phyloP scores from a whole-genome alignment of 2,888 invertebrate genomes.

The Gymnosoma rotundatum region DNA sequence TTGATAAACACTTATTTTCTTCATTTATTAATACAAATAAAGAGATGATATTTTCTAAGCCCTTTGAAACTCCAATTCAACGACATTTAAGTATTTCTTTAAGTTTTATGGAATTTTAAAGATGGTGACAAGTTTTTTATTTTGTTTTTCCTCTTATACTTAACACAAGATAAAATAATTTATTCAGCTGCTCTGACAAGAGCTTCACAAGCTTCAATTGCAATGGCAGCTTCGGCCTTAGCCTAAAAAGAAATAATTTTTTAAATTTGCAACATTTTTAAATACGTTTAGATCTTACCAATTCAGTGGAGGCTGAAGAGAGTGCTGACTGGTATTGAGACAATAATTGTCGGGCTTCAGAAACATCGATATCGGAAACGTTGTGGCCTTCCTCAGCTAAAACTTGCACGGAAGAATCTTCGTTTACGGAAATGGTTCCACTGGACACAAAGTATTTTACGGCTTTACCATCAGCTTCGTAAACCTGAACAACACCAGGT shows the following conservation, averaged over 20 bases:
- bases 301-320: slow-evolving; percentile 90
- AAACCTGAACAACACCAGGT: slow-evolving; percentile 96
- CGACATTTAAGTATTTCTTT: not conserved
- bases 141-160: slow-evolving; percentile 30
- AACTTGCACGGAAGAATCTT: slow-evolving; percentile 97
- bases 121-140: not conserved
- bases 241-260: slow-evolving; percentile 83
- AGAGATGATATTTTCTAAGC: too few species aligned
- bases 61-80: too few species aligned
- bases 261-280: not conserved
- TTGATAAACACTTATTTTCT: too few species aligned
- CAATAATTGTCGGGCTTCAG: slow-evolving; percentile 91
- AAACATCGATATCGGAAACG: slow-evolving; percentile 90
- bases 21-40: too few species aligned
- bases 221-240: slow-evolving; percentile 95
- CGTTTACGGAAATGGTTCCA: slow-evolving; percentile 97
- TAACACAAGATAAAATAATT: slow-evolving; percentile 72
- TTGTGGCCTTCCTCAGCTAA: slow-evolving; percentile 97
- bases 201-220: slow-evolving; percentile 96
- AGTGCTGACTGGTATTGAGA: slow-evolving; percentile 92
- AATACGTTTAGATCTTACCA: slow-evolving; percentile 82
- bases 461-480: slow-evolving; percentile 91
- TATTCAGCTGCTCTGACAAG: slow-evolving; percentile 91
- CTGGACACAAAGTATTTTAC: slow-evolving; percentile 98
- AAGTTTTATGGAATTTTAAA: not conserved